Percentiles rank a stretch among this genome's conserved stretches.
phyloP scores from a whole-genome alignment of 92 coral and sea anemone genomes.

The Zoanthus gigantus region DNA sequence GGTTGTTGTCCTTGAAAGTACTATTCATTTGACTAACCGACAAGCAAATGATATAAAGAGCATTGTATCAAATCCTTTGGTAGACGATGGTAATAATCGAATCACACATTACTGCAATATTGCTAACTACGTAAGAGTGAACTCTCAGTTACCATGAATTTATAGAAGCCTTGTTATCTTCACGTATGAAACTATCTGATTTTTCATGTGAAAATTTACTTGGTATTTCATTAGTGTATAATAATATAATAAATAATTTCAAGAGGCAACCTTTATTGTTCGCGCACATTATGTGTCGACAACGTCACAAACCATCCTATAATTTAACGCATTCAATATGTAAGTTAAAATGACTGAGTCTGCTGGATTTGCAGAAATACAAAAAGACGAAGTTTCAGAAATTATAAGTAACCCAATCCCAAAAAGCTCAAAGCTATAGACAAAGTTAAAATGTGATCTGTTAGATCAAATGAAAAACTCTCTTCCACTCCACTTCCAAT shows the following conservation, averaged over 20 bases:
- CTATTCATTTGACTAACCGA: conserved; percentile 48
- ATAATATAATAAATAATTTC: not conserved
- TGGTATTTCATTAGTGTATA: not conserved
- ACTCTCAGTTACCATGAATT: not conserved
- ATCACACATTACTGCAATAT: conserved; percentile 38
- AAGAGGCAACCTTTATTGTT: not conserved
- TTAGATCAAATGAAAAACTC: no score
- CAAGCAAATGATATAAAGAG: conserved; percentile 48
- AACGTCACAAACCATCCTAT: not conserved
- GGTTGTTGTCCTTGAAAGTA: conserved; percentile 58
- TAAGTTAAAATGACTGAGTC: not conserved
- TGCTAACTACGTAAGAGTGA: not conserved
- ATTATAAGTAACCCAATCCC: not conserved
- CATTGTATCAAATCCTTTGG: conserved; percentile 56
- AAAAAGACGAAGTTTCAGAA: no score
- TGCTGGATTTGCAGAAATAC: not conserved
- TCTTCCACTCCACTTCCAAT: no score
- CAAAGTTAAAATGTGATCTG: not conserved
- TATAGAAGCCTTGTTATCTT: not conserved
- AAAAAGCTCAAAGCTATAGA: not conserved
- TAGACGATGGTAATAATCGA: conserved; percentile 62
- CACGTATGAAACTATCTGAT: not conserved
- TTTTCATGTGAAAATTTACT: not conserved
- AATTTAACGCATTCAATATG: not conserved
- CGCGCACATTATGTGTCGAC: not conserved